A percentile compares a stretch with the other conserved stretches of the same genome.
These are phyloP conservation scores for Alectoris magna DNA, from an alignment of 2,797 vertebrate genomes.

Conservation along the genomic window DNA sequence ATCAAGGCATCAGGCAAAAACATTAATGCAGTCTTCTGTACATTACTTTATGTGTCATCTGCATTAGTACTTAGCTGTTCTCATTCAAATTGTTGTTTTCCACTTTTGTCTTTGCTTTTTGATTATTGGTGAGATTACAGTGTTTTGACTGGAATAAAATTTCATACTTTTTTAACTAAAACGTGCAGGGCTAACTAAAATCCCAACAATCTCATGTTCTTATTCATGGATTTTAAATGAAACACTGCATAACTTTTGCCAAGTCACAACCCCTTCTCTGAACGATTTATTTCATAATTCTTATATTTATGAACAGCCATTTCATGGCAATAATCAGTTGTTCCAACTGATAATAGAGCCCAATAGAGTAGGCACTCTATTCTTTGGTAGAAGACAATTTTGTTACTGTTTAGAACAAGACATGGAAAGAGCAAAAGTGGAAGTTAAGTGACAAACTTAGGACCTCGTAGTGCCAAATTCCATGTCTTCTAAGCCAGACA, in stretches of 20 bases:
- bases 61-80: neutral
- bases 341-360: neutral
- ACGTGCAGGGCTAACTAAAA: neutral
- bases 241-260: neutral
- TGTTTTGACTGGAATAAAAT: neutral
- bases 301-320: neutral
- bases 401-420: neutral
- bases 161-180: neutral
- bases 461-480: neutral
- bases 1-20: neutral
- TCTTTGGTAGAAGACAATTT: neutral
- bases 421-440: neutral
- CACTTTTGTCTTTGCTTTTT: neutral
- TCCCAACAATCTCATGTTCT: neutral
- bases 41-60: neutral
- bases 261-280: neutral
- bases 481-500: neutral
- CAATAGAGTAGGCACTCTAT: neutral
- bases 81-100: neutral
- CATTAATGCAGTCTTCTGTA: fast-evolving
- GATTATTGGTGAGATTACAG: neutral
- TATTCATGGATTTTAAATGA: neutral
- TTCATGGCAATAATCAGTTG: neutral
- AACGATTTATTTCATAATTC: neutral
- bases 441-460: neutral